phyloP scores from a whole-genome alignment of 1,140 invertebrate genomes.

The Chionoecetes opilio region DNA sequence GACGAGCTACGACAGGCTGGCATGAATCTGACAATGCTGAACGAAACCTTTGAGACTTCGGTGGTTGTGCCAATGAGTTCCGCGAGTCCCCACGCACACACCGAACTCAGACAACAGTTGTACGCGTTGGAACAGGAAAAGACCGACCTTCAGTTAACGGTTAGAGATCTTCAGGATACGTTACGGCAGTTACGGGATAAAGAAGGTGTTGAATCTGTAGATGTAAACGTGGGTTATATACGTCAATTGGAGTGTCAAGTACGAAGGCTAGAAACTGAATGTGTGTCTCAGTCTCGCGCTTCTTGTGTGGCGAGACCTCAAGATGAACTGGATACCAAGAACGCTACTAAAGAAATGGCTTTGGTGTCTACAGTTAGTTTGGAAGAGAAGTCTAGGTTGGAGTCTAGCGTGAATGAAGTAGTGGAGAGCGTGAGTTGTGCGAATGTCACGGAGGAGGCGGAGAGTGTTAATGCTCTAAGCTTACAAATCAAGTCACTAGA shows the following conservation, averaged over 20 bases:
- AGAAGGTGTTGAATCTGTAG: background rate
- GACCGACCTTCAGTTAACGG: background rate
- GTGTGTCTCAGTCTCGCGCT: background rate
- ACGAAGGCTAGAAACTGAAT: conserved; percentile 33
- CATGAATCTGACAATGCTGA: conserved; percentile 33
- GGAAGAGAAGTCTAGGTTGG: no score
- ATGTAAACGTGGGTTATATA: background rate
- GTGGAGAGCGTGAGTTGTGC: no score
- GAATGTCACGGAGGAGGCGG: no score
- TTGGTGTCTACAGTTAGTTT: no score
- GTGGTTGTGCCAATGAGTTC: background rate
- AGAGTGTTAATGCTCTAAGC: no score
- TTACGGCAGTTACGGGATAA: background rate
- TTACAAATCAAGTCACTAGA: background rate
- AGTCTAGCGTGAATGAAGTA: no score
- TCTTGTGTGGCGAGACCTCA: no score
- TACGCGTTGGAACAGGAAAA: conserved; percentile 50
- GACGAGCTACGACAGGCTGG: conserved; percentile 58
- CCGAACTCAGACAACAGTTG: conserved; percentile 40
- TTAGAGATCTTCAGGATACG: conserved; percentile 4
- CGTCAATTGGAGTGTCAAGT: background rate
- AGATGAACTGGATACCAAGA: no score
- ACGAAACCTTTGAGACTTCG: conserved; percentile 70
- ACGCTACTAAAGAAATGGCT: no score
- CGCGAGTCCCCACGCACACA: background rate